Evolutionary conservation across 1,140 invertebrate species (phyloP).

Genomic region (Scaptomyza montana): DNA sequence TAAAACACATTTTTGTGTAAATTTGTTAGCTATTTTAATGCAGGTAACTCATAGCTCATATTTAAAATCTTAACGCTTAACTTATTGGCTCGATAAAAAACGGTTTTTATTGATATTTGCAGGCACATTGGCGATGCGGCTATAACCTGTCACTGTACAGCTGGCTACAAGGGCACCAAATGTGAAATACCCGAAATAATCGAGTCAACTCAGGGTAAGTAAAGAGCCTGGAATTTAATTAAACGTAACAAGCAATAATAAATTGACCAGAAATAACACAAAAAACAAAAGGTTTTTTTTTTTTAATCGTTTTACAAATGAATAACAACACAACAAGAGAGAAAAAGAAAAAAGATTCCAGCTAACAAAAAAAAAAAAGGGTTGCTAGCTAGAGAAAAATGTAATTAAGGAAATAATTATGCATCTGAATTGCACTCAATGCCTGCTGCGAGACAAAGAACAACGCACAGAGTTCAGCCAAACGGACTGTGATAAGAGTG

Average conservation of each 20-base stretch:
- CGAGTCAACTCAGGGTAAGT: conserved; percentile 78
- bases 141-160: conserved; percentile 87
- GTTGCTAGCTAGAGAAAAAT: conserved; percentile 47
- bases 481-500: conserved; percentile 17
- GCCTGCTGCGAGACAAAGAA: conserved; percentile 35
- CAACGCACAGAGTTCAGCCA: conserved; percentile 7
- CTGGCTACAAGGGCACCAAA: conserved; percentile 87
- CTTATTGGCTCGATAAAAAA: background rate
- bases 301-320: background rate
- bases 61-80: background rate
- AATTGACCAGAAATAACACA: conserved; percentile 44
- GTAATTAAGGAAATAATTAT: conserved; percentile 83
- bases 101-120: conserved; percentile 49
- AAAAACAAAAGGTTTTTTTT: background rate
- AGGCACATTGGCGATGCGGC: conserved; percentile 90
- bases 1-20: too few species aligned
- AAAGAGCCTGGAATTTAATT: conserved; percentile 31
- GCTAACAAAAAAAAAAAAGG: too few species aligned
- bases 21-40: too few species aligned
- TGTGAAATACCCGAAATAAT: conserved; percentile 87
- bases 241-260: conserved; percentile 52
- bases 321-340: conserved; percentile 22
- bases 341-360: conserved; percentile 4
- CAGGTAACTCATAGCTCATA: too few species aligned
- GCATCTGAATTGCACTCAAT: conserved; percentile 76